Evolutionary conservation across 2,113 vertebrate genomes (phyloP).

Genomic region (Sphyrna mokarran): DNA sequence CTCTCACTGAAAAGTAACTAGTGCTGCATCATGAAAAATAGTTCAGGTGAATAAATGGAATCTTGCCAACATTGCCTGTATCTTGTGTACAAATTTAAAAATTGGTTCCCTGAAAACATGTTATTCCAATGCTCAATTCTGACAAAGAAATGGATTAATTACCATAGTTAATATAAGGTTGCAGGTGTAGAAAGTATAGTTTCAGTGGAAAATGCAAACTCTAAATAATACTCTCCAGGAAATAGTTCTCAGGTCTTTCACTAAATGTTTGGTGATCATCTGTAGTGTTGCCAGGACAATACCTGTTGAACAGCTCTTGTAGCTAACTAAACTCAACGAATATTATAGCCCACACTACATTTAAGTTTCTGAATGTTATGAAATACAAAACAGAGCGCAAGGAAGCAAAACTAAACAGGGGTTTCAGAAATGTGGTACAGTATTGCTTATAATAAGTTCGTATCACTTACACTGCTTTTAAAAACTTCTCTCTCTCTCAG

Average conservation of each 20-base stretch:
- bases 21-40: neutral
- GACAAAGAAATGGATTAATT: neutral
- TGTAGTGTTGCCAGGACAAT: neutral
- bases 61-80: too few species aligned
- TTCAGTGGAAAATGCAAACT: neutral
- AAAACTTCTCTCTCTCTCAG: neutral
- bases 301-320: neutral
- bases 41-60: neutral
- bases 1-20: neutral
- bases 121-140: neutral
- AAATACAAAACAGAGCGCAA: neutral
- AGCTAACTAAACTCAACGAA: neutral
- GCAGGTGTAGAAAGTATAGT: neutral
- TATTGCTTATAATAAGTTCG: neutral
- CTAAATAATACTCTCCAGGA: neutral
- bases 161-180: neutral
- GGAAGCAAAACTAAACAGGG: neutral
- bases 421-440: neutral
- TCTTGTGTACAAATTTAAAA: neutral
- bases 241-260: neutral
- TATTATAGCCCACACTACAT: neutral
- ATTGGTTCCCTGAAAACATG: neutral
- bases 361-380: neutral
- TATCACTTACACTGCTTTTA: neutral
- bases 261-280: neutral